Base-by-base conservation (phyloP, 2,888 invertebrate species). In the Drosophila histrio region DNA sequence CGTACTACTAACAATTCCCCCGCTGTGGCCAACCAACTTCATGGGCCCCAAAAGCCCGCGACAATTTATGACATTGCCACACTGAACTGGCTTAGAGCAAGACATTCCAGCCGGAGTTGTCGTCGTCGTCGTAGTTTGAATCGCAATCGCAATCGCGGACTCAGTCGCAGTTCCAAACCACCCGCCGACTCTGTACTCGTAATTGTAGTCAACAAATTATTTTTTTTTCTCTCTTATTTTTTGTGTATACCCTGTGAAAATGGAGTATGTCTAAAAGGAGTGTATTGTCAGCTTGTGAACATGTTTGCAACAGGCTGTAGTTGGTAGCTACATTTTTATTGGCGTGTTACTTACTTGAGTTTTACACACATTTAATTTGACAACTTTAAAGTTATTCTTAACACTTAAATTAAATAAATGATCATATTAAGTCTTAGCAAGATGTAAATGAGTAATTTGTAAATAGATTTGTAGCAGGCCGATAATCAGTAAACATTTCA, bases 31-130 rank as follows among this genome's bases (percentile, higher is more conserved):
- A 24, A 57, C 32, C 21, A 24, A 57, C 49, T 58, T 54, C 32
- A 28, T 15, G 57, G 56, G 53, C 56, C 53, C 63, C 75, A 36
- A 59, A 75, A 76, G 62, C 72, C 72, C 69, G 64, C 64, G 77
- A 76, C 72, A 76, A 76, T 76, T 76, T 76, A 76, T 62, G 77
- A 69, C 72, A 65, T 56, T 49, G 52, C 71, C 56, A 53, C 46
- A 26, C 46, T 53, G 49, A 59, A 72, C 77, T 62, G 77, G 58
- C 75, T 76, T 76, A 76, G 39, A 65, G 54, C 60, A 72, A 75
- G 76, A 68, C 68, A 75, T 61, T 75, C 15, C 39, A 36, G 15
- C 32, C 9, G n/a, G 28, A 36, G n/a, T 28, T n/a, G 21, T 5
- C 4, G 38, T 8, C 30, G 3, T 1, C 28, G 3, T 22, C 28